Evolutionary conservation across 1,140 invertebrate species (phyloP), one percentile per base, ranked within the genome.

Genomic region (Phthorimaea operculella): DNA sequence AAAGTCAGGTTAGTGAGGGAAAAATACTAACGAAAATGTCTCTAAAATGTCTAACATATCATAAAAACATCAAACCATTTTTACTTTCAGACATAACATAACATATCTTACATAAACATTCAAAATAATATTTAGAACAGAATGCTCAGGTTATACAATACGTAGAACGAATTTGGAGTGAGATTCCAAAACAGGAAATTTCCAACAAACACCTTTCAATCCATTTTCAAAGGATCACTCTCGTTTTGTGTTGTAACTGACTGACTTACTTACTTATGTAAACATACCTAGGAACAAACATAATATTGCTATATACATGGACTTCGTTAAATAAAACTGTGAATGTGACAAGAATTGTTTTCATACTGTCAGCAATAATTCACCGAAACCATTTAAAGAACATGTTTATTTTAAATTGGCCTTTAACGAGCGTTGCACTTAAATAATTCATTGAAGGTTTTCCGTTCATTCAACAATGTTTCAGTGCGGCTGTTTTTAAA

Each of bases 221-320:
- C 36, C 36, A 39, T 39, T 28, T 28, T 39, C 36, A 39, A 39
- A 39, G 36, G 36, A 39, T 39, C 36, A 39, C 36, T 39, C 36
- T 39, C 36, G 36, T n/a, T 39, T 39, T 39, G 36, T 39, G 36
- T 39, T 39, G 36, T 12, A 39, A 39, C 36, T 39, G 36, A n/a
- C 36, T n/a, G 36, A 39, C 36, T 39, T 39, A 39, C 36, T 28
- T 28, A 28, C 21, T 28, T 28, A 39, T 39, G 36, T 3, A n/a
- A n/a, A n/a, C n/a, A n/a, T 39, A 39, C 10, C 36, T 39, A n/a
- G n/a, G n/a, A n/a, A n/a, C n/a, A n/a, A n/a, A 39, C 36, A 39
- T 39, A 2, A 39, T 39, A 5, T 39, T 39, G 36, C 10, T 39
- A 3, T 9, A 39, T 39, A 39, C 10, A 12, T 39, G 36, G 36